These are phyloP conservation scores for Ypsolopha sequella DNA, from an alignment of 2,888 invertebrate species.

Conservation along the genomic window DNA sequence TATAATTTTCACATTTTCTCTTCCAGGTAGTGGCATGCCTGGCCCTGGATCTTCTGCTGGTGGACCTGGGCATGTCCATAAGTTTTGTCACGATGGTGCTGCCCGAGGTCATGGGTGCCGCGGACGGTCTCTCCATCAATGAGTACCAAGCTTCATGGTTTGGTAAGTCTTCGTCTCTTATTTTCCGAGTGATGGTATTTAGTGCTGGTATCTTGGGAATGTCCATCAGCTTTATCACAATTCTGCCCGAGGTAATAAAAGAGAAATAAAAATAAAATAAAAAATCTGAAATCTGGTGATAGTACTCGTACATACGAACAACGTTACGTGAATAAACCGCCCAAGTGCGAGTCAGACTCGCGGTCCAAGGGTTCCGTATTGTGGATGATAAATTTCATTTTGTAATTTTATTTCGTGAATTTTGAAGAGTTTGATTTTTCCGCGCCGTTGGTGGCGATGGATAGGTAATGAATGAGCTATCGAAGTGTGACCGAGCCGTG, in stretches of 20 bases:
- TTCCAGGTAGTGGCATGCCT: slow-evolving; percentile 64
- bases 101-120: slow-evolving; percentile 63
- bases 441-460: too few species aligned
- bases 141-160: slow-evolving; percentile 71
- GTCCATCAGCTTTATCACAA: slow-evolving; percentile 37
- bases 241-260: slow-evolving; percentile 32
- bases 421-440: too few species aligned
- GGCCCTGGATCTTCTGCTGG: slow-evolving; percentile 63
- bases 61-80: slow-evolving; percentile 70
- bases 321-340: too few species aligned
- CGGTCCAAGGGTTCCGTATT: too few species aligned
- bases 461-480: too few species aligned
- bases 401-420: too few species aligned
- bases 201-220: slow-evolving; percentile 35
- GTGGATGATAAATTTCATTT: too few species aligned
- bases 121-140: slow-evolving; percentile 57
- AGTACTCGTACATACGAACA: too few species aligned
- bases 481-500: too few species aligned
- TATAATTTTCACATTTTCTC: slow-evolving; percentile 4
- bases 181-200: slow-evolving; percentile 30
- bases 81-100: slow-evolving; percentile 72
- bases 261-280: too few species aligned
- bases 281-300: too few species aligned
- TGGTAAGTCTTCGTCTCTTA: slow-evolving; percentile 36
- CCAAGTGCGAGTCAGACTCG: too few species aligned